Evolutionary conservation across 2,797 vertebrate genomes (phyloP).

Genomic region (Erpetoichthys calabaricus): DNA sequence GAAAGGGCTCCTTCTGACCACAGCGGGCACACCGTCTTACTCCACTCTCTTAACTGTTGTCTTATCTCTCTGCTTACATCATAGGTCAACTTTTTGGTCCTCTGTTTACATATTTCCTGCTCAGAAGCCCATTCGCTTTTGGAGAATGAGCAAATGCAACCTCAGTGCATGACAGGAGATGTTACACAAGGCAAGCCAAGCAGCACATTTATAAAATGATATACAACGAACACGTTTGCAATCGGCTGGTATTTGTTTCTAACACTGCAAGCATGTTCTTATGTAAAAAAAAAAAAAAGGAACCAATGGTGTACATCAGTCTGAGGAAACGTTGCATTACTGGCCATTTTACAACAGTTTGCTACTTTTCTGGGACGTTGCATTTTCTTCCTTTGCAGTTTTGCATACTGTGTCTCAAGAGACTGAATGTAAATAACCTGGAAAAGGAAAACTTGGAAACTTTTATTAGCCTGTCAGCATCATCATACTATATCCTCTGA

Average conservation of each 20-base stretch:
- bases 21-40: no score
- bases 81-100: conserved; percentile 2
- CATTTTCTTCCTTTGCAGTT: conserved; percentile 12
- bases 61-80: no score
- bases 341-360: conserved; percentile 52
- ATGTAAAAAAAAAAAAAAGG: conserved; percentile 17
- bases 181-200: conserved; percentile 25
- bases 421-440: conserved; percentile 40
- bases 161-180: conserved; percentile 50
- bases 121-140: conserved; percentile 35
- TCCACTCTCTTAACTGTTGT: no score
- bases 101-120: conserved; percentile 33
- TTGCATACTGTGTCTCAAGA: conserved; percentile 23
- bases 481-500: conserved; percentile 25
- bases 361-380: conserved; percentile 31
- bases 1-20: no score
- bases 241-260: conserved; percentile 27
- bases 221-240: conserved; percentile 40
- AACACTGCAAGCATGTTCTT: conserved; percentile 43
- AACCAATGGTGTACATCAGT: conserved; percentile 27
- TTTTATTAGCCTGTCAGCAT: conserved; percentile 30
- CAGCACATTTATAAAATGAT: conserved; percentile 27
- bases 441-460: conserved; percentile 23
- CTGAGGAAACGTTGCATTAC: conserved; percentile 35
- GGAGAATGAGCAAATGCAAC: conserved; percentile 46